Percentiles rank a stretch among this genome's conserved stretches.
These are phyloP conservation scores for Pachymerium ferrugineum DNA, from an alignment of 2,888 invertebrate genomes.

Conservation along the genomic window DNA sequence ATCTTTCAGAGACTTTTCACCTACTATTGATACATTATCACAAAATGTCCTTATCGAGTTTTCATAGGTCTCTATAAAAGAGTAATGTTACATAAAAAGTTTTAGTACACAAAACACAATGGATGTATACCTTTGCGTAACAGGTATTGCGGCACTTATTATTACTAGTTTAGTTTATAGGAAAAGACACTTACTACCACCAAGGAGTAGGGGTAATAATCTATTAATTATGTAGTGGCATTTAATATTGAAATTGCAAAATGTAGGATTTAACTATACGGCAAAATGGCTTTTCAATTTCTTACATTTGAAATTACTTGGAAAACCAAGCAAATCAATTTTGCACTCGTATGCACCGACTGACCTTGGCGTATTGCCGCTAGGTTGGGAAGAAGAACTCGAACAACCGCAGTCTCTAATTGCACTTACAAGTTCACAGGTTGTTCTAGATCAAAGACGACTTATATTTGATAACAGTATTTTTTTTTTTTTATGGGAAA, in stretches of 20 bases:
- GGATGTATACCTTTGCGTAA: too few species aligned
- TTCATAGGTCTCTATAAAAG: too few species aligned
- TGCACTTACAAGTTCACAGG: not conserved
- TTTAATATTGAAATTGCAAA: not conserved
- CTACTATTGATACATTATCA: too few species aligned
- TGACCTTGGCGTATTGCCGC: conserved; percentile 1
- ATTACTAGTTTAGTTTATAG: too few species aligned
- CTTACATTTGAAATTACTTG: not conserved
- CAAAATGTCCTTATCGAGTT: too few species aligned
- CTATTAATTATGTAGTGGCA: too few species aligned
- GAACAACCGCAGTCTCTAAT: not conserved
- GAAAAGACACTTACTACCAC: too few species aligned
- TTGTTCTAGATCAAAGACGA: not conserved
- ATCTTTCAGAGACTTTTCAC: too few species aligned
- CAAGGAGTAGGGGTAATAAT: too few species aligned
- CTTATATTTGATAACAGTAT: not conserved
- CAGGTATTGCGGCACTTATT: too few species aligned
- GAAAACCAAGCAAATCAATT: not conserved
- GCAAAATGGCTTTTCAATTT: not conserved
- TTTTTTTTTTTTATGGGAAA: conserved; percentile 38
- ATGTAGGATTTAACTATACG: not conserved
- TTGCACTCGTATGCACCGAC: not conserved
- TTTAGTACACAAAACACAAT: too few species aligned
- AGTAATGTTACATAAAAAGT: too few species aligned
- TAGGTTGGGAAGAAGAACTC: not conserved